Evolutionary conservation across 2,113 vertebrate genomes (phyloP).

Genomic region (Axis porcinus): DNA sequence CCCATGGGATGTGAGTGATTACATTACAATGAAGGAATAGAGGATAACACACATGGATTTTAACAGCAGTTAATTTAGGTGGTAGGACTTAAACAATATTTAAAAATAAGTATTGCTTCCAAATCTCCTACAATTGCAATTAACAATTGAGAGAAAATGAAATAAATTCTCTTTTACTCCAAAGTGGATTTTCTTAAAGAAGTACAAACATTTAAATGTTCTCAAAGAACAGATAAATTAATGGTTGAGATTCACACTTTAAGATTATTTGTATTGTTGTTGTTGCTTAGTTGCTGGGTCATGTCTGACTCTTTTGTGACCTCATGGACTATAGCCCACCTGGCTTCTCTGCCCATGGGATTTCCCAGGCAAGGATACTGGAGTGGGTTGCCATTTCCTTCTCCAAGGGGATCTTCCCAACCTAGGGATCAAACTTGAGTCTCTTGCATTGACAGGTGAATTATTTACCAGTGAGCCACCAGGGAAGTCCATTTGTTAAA

Average conservation of each 20-base stretch:
- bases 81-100: background rate
- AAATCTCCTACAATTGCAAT: background rate
- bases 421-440: background rate
- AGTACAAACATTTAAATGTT: background rate
- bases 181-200: background rate
- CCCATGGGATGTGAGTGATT: background rate
- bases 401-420: background rate
- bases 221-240: background rate
- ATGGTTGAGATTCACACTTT: background rate
- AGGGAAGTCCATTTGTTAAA: background rate
- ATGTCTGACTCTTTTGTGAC: background rate
- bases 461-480: background rate
- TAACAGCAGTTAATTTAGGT: background rate
- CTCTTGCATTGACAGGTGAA: background rate
- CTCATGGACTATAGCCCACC: background rate
- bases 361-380: background rate
- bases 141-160: background rate
- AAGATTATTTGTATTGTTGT: background rate
- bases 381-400: background rate
- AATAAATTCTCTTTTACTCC: background rate
- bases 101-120: background rate
- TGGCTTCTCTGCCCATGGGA: background rate
- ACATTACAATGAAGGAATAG: background rate
- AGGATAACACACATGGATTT: background rate
- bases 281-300: background rate